phyloP scores from a whole-genome alignment of 2,113 vertebrate genomes.

The Thalassarche chlororhynchos region DNA sequence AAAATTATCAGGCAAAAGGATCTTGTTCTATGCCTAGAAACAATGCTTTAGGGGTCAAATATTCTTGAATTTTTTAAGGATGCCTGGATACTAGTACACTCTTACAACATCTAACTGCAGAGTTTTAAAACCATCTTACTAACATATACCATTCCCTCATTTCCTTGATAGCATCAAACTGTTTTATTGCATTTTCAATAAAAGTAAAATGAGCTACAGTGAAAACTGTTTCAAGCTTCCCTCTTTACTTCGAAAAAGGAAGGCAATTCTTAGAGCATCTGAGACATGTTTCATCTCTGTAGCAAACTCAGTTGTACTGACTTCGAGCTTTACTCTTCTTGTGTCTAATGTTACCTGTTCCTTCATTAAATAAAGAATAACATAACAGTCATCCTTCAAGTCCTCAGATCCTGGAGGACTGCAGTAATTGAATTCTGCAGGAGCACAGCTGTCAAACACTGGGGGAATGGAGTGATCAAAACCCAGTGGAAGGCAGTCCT shows the following conservation, averaged over 20 bases:
- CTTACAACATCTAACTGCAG: neutral
- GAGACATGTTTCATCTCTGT: neutral
- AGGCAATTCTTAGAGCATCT: neutral
- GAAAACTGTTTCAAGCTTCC: neutral
- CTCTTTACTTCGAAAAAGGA: neutral
- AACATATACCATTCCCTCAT: neutral
- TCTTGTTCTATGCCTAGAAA: neutral
- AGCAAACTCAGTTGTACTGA: neutral
- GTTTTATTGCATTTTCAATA: neutral
- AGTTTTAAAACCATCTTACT: neutral
- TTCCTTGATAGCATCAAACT: neutral
- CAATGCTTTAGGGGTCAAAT: neutral
- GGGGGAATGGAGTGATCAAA: neutral
- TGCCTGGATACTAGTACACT: neutral
- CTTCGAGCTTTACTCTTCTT: neutral
- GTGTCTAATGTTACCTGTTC: neutral
- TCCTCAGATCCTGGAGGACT: neutral
- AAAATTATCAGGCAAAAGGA: neutral
- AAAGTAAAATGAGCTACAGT: neutral
- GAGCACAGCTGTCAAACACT: neutral
- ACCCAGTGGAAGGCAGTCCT: neutral
- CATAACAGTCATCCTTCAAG: neutral
- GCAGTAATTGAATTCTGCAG: neutral
- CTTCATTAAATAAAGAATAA: neutral
- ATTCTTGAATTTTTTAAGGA: neutral